Evolutionary conservation across 2,888 invertebrate species (phyloP).

Genomic region (Corythucha ciliata): DNA sequence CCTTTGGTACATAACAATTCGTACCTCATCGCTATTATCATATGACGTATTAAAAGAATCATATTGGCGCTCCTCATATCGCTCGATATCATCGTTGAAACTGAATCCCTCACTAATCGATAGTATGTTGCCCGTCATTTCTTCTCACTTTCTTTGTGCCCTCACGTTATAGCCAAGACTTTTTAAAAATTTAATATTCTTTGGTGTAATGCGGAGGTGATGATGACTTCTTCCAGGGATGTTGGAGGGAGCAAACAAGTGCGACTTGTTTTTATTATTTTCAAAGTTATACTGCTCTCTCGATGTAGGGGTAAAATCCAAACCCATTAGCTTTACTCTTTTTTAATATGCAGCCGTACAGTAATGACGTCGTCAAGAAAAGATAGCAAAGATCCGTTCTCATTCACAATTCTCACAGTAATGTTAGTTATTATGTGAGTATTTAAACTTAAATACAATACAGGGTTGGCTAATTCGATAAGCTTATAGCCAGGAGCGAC

Average conservation of each 20-base stretch:
- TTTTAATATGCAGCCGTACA: slow-evolving; percentile 35
- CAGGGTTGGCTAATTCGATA: slow-evolving; percentile 38
- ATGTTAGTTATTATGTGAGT: slow-evolving; percentile 4
- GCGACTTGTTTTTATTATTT: no score
- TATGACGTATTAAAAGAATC: neutral
- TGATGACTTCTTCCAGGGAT: no score
- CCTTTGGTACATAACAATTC: slow-evolving; percentile 9
- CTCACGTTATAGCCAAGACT: slow-evolving; percentile 2
- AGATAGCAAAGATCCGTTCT: slow-evolving; percentile 38
- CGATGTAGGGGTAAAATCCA: slow-evolving; percentile 17
- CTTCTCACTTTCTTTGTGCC: no score
- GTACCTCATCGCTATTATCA: slow-evolving; percentile 15
- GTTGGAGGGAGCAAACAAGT: no score
- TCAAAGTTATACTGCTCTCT: no score
- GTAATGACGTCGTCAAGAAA: slow-evolving; percentile 38
- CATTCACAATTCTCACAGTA: slow-evolving; percentile 35
- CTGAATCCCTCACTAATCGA: neutral
- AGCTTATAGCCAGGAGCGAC: slow-evolving; percentile 40
- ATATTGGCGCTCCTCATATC: slow-evolving; percentile 4
- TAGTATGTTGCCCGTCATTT: slow-evolving; percentile 4
- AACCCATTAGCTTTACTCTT: slow-evolving; percentile 19
- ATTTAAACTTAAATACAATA: slow-evolving; percentile 39
- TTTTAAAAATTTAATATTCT: no score
- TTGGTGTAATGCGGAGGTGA: no score
- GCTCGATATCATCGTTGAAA: slow-evolving; percentile 3